Evolutionary conservation across 2,888 invertebrate species (phyloP), one percentile per base, ranked within the genome.

Genomic region (Neoascia interrupta): DNA sequence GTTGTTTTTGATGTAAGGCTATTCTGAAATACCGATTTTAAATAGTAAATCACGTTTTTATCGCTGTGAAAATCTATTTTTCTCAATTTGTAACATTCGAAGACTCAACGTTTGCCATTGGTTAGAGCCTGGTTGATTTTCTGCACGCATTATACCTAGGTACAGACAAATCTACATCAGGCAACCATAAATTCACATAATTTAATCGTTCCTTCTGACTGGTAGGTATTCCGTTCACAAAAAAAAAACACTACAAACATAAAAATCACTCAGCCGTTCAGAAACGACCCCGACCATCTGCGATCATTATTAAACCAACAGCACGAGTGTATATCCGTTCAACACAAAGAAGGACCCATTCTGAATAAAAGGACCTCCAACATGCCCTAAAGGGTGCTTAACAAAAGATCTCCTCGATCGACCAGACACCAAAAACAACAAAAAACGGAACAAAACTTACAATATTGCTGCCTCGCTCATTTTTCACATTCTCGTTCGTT

Each of bases 201-300:
- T 31, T n/a, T n/a, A 31, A 31, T 31, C 10, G 26, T 31, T 6
- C n/a, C 31, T 31, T n/a, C 31, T 31, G n/a, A 31, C n/a, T 8
- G n/a, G 8, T n/a, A 8, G 8, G 31, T n/a, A 31, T 31, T 54
- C 10, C 16, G 10, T 26, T 1, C 28, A 13, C 16, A 21, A 41
- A 28, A 5, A 49, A 13, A 11, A 51, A 6, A 47, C 34, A 26
- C 37, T 47, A 47, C 10, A 28, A 31, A 53, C n/a, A 68, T 5
- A 26, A 23, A 36, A 68, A 23, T 18, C 31, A 74, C 51, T 60
- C 47, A 31, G n/a, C 37, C 47, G 15, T 37, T 49, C 13, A 47
- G 19, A 28, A 16, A 13, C 36, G 54, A 31, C 31, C n/a, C n/a
- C 68, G 49, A 28, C 28, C 75, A 75, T 75, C 75, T 75, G 75